These are phyloP conservation scores for Galeopsomyia nigrocyanea DNA, from an alignment of 2,888 invertebrate genomes.

Conservation along the genomic window DNA sequence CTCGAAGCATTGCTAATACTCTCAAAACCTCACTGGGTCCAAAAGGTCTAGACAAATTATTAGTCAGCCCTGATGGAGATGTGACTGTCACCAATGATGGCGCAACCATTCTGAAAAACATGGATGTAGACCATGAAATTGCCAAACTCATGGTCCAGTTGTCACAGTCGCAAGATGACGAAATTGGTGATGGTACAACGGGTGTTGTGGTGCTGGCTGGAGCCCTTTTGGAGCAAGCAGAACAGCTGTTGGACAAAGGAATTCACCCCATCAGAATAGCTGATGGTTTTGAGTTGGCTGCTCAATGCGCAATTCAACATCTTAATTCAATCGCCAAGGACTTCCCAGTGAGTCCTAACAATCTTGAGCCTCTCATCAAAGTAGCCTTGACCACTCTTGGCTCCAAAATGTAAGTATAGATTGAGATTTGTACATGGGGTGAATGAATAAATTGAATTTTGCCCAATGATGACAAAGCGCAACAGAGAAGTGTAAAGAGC, in stretches of 20 bases:
- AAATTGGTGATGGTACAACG: slow-evolving; percentile 99
- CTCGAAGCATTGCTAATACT: slow-evolving; percentile 90
- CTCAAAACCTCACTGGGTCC: slow-evolving; percentile 96
- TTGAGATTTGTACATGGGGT: not conserved
- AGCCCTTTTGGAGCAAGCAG: slow-evolving; percentile 95
- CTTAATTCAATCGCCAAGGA: slow-evolving; percentile 90
- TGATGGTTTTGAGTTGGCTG: slow-evolving; percentile 98
- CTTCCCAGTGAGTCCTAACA: slow-evolving; percentile 87
- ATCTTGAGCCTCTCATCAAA: slow-evolving; percentile 89
- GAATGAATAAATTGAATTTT: slow-evolving; percentile 21
- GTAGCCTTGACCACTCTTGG: slow-evolving; percentile 99
- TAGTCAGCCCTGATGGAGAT: slow-evolving; percentile 97
- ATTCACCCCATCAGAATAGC: slow-evolving; percentile 99
- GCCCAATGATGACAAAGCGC: slow-evolving; percentile 63
- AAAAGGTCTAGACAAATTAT: slow-evolving; percentile 96
- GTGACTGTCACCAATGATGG: slow-evolving; percentile 99
- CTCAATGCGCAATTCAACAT: slow-evolving; percentile 87
- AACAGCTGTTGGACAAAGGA: slow-evolving; percentile 91
- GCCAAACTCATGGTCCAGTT: slow-evolving; percentile 98
- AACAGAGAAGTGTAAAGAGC: slow-evolving; percentile 58
- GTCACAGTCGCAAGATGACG: slow-evolving; percentile 99
- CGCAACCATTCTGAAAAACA: slow-evolving; percentile 98
- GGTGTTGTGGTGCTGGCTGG: slow-evolving; percentile 94
- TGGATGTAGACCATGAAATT: slow-evolving; percentile 99
- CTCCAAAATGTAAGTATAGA: slow-evolving; percentile 85